phyloP scores from a whole-genome alignment of 1,140 invertebrate genomes.

The Philotrypesis tridentata region DNA sequence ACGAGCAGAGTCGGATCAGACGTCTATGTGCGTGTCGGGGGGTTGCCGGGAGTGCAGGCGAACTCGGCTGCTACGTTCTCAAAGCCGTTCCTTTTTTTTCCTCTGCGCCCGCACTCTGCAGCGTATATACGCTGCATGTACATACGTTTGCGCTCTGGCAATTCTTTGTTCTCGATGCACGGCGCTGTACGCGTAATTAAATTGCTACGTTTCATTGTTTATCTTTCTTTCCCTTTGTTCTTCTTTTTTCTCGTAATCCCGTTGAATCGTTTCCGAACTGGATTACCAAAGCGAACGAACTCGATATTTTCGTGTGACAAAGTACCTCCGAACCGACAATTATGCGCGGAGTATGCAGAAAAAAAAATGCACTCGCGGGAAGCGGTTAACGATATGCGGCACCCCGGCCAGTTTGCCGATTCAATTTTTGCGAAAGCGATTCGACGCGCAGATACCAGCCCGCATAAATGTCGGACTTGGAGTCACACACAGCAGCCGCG shows the following conservation, averaged over 20 bases:
- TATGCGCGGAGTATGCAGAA: neutral
- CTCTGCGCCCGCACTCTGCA: neutral
- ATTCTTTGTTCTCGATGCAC: too few species aligned
- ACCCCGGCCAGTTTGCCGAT: neutral
- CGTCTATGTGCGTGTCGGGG: neutral
- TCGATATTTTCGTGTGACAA: conserved; percentile 3
- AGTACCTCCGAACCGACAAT: neutral
- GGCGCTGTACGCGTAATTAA: too few species aligned
- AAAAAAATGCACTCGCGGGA: neutral
- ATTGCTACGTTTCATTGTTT: too few species aligned
- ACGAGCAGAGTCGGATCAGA: conserved; percentile 14
- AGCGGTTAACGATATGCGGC: neutral
- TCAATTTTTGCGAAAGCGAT: conserved; percentile 4
- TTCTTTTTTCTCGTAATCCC: too few species aligned
- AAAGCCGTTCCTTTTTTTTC: neutral
- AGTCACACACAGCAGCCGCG: neutral
- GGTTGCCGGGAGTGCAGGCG: neutral
- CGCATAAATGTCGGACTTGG: neutral
- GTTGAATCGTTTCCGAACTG: neutral
- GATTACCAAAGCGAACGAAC: neutral
- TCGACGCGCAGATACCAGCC: neutral
- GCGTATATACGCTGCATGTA: neutral
- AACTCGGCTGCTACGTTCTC: neutral
- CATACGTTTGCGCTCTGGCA: neutral
- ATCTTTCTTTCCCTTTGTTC: too few species aligned